Evolutionary conservation across 92 coral and sea anemone genomes (phyloP), one percentile per base, ranked within the genome.

Genomic region (Parazoanthus atlanticus): DNA sequence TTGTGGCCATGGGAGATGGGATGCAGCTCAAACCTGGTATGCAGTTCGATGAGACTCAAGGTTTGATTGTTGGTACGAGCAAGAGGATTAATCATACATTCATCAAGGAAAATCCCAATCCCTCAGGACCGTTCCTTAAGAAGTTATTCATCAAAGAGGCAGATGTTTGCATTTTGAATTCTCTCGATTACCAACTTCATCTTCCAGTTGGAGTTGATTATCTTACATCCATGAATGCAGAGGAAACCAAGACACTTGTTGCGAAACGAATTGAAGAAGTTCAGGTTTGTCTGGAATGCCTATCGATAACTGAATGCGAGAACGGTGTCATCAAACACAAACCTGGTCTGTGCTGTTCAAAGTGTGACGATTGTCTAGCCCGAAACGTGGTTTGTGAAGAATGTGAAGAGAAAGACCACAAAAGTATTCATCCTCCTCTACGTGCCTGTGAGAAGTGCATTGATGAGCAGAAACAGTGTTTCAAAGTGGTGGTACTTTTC

Each of bases 21-120:
- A 77, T 77, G 81, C 81, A 77, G 56, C 49, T 77, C 26, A 77
- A 77, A 30, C 81, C 81, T 77, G 49, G 81, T 7, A 77, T 77
- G 81, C 81, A 77, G 81, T 77, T 77, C 23, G 81, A 77, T 36
- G 81, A 77, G 81, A 77, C 81, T 34, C 81, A 77, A 10, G 81
- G 81, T 7, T 65, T 23, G 21, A 65, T 65, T 30, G 81, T 34
- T 30, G 56, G 81, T 30, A 77, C 43, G 12, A 77, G 81, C 19
- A 47, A 77, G 29, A 11, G 36, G 19, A 71, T 85, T 33, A 54
- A 72, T 73, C 54, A 72, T 16, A 74, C 28, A 47, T 85, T 85
- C 61, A 73, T 85, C 80, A 73, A 32, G 52, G 71, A 52, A 16
- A 85, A 19, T 28, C 81, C 78, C 10, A 82, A 64, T 46, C 52